Evolutionary conservation across 2,113 vertebrate species (phyloP).

Genomic region (Tragelaphus imberbis): DNA sequence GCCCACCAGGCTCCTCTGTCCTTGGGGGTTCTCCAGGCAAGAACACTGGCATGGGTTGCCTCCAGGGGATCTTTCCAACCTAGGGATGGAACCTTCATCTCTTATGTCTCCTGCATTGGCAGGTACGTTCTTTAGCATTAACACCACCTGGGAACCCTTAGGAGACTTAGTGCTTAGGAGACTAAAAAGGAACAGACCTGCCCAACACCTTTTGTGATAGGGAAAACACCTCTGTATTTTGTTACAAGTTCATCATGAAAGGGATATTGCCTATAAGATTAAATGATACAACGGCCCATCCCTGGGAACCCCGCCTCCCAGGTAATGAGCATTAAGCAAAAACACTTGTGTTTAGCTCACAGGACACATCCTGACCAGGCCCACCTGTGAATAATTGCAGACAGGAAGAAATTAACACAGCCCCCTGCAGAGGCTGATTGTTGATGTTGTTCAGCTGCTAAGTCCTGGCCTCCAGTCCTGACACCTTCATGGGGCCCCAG

Average conservation of each 20-base stretch:
- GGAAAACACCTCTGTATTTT: neutral
- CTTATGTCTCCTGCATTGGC: neutral
- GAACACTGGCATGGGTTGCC: neutral
- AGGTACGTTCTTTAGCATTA: neutral
- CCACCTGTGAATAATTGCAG: neutral
- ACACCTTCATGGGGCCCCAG: fast-evolving
- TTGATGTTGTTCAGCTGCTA: neutral
- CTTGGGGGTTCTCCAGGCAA: neutral
- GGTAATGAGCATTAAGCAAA: neutral
- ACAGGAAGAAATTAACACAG: neutral
- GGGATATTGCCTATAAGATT: neutral
- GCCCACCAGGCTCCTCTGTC: neutral
- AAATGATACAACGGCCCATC: neutral
- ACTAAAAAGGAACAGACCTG: neutral
- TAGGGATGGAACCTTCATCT: neutral
- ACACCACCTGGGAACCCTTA: neutral
- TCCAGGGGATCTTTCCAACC: neutral
- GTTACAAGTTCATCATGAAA: neutral
- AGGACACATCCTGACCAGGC: neutral
- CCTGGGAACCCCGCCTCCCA: neutral
- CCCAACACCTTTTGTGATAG: neutral
- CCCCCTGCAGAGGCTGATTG: neutral
- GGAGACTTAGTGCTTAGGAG: neutral
- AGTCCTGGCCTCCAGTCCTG: fast-evolving
- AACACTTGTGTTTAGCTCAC: neutral